Base-by-base conservation (phyloP, 2,888 invertebrate genomes). In the Lysandra bellargus region DNA sequence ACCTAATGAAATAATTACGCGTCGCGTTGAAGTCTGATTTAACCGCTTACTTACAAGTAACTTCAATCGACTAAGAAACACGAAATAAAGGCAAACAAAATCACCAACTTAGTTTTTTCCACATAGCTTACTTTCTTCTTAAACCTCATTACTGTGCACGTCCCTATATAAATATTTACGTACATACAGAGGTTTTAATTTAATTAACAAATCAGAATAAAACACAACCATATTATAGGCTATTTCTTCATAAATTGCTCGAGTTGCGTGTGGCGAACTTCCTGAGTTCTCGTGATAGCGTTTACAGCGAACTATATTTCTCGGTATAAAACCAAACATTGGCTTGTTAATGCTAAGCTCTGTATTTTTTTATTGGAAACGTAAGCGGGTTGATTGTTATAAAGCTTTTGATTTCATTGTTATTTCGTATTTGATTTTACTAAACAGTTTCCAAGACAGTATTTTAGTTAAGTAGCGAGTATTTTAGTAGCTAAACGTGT, bases 221-320 rank as follows among this genome's bases (percentile, higher is more conserved):
- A 30, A 64, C 30, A 64, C 64, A 30, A 64, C 9, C 9, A 30
- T 64, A 6, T 37, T 57, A 57, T 53, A 57, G 57, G 1, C 14
- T 37, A 33, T 69, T 69, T 69, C 37, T 69, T 69, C 6, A 37
- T 69, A 69, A 37, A 69, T 33, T 69, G 14, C 23, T 37, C 14
- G 33, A 33, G 23, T 69, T 69, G 69, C 69, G 69, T 69, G 69
- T 14, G 12, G 33, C 69, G 33, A 33, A 12, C 33, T 69, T 69
- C 33, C 69, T 69, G 37, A 14, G 33, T 14, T 69, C 69, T 37
- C 33, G 69, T 69, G 69, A 69, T 69, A 69, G 33, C 69, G 69
- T 69, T 69, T 69, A 69, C 69, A 69, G 30, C 5, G 33, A 33
- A 69, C 33, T 69, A 33, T 33, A 69, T 69, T 69, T 69, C 69